Evolutionary conservation across 2,888 invertebrate genomes (phyloP).

Genomic region (Mesochorus sp.): DNA sequence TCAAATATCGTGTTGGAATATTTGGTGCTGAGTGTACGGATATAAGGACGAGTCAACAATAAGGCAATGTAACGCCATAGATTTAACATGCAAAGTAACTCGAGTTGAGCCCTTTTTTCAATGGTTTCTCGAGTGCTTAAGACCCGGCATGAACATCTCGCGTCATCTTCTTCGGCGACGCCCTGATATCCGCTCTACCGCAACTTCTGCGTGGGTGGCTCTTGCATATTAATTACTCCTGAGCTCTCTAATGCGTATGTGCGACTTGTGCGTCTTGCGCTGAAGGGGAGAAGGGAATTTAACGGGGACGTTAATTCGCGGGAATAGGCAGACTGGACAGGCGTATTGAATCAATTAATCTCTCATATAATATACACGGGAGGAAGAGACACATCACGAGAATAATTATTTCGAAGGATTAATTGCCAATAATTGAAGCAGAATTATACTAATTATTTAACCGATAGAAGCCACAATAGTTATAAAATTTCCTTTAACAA

Average conservation of each 20-base stretch:
- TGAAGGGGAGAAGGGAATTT: not conserved
- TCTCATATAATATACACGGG: not conserved
- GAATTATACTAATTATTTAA: no score
- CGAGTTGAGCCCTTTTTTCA: not conserved
- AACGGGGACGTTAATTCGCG: no score
- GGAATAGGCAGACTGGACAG: no score
- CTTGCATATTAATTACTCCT: slow-evolving; percentile 47
- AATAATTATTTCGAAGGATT: no score
- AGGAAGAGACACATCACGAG: no score
- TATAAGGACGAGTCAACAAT: not conserved
- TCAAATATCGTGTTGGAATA: no score
- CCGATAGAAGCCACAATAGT: no score
- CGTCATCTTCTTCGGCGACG: not conserved
- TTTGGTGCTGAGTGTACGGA: no score
- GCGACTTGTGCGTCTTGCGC: not conserved
- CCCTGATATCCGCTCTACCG: slow-evolving; percentile 33
- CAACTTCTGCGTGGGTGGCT: slow-evolving; percentile 44
- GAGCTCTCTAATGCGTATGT: not conserved
- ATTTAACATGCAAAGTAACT: not conserved
- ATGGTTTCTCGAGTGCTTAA: not conserved
- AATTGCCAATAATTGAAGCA: no score
- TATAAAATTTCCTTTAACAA: no score
- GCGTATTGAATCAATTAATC: slow-evolving; percentile 16
- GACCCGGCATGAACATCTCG: not conserved
- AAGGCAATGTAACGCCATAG: not conserved